Evolutionary conservation across 2,888 invertebrate genomes (phyloP).

Genomic region (Diadromus collaris): DNA sequence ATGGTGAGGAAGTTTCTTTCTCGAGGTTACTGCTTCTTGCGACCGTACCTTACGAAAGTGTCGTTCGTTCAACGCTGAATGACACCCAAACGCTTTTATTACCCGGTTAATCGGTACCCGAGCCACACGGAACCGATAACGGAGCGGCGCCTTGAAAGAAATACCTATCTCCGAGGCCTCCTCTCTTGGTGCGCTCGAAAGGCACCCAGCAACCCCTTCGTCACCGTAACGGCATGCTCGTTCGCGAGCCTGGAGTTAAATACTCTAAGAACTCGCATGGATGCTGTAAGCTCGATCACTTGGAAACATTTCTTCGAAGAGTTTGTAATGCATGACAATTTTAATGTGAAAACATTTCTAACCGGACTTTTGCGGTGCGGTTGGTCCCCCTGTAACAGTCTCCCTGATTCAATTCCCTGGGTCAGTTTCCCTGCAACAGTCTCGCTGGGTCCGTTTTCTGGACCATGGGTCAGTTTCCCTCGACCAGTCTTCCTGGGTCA

Average conservation of each 20-base stretch:
- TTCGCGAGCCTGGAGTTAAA: constrained; percentile 31
- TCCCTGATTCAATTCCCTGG: too few species aligned
- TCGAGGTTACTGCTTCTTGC: constrained; percentile 65
- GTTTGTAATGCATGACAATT: neutral
- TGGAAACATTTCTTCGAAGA: neutral
- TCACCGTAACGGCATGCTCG: constrained; percentile 28
- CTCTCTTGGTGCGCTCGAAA: constrained; percentile 16
- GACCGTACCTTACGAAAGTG: constrained; percentile 67
- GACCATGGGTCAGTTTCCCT: too few species aligned
- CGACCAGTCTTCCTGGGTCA: too few species aligned
- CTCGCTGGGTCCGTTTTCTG: too few species aligned
- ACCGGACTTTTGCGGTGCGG: neutral
- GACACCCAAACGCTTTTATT: constrained; percentile 78
- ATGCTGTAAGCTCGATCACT: constrained; percentile 4
- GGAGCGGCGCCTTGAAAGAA: constrained; percentile 75
- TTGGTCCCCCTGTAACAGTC: too few species aligned
- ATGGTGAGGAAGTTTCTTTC: constrained; percentile 22
- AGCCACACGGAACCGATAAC: constrained; percentile 71
- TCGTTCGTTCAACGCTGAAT: constrained; percentile 72
- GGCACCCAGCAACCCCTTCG: constrained; percentile 39
- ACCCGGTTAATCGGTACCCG: constrained; percentile 74
- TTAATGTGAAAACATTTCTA: neutral
- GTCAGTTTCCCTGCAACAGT: too few species aligned
- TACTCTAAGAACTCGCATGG: constrained; percentile 4
- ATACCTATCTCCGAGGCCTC: constrained; percentile 63